phyloP scores from a whole-genome alignment of 37 sponge, comb jelly and placozoan species.

The Bolinopsis microptera region DNA sequence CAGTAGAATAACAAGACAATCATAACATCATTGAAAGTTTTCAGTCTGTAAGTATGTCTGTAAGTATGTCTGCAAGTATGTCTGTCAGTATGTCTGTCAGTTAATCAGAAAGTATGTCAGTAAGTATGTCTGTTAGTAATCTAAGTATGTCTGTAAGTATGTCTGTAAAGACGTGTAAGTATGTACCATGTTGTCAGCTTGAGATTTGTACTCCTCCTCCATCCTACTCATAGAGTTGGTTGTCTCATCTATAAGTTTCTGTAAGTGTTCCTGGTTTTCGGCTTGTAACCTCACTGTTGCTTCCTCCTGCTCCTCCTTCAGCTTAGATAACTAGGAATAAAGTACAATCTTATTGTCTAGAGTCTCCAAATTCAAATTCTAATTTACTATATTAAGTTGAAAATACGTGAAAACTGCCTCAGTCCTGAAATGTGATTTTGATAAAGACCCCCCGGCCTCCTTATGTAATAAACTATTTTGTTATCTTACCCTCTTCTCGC shows the following conservation, averaged over 20 bases:
- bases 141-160: no score
- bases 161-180: background rate
- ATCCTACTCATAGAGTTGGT: background rate
- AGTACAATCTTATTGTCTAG: no score
- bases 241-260: slow-evolving; percentile 29
- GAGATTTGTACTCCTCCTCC: slow-evolving; percentile 6
- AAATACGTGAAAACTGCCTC: no score
- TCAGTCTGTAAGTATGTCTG: no score
- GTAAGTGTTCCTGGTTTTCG: background rate
- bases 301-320: background rate
- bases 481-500: background rate
- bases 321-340: background rate
- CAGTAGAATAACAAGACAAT: no score
- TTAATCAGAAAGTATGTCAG: no score
- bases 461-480: no score
- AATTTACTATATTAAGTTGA: background rate
- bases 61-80: no score
- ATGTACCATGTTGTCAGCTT: slow-evolving; percentile 26
- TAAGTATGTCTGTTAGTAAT: no score
- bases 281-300: background rate
- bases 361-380: background rate
- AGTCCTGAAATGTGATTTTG: no score
- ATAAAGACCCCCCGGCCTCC: no score
- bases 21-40: no score
- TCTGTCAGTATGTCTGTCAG: background rate